Base-by-base conservation (phyloP, 2,113 vertebrate genomes). In the Cercocebus atys region DNA sequence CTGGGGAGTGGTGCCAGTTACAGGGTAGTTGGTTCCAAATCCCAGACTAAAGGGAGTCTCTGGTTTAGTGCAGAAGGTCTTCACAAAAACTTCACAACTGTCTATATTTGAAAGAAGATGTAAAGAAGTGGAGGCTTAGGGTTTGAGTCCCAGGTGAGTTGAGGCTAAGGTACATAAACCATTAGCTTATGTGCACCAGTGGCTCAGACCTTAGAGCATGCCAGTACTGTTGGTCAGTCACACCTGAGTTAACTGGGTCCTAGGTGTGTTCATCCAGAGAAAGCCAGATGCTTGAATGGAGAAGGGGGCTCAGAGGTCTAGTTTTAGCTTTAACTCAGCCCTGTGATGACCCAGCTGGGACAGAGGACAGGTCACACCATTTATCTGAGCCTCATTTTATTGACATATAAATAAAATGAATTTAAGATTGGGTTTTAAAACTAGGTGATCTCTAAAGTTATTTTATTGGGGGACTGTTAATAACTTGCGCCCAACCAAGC, bases 1-100 rank as follows among this genome's bases (percentile, higher is more conserved):
- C 89, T 76, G 27, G 68, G 72, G 59, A 95, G 88, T 90, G 73
- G 93, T 79, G 80, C 95, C 43, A 68, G 43, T 45, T 32, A 57
- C 9, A 55, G 13, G 17, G 76, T 43, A 45, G 55, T 79, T 76
- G 43, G 50, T 94, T 76, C 50, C 52, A 68, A 80, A 88, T 47
- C 50, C 40, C 52, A 79, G 61, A 95, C 64, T 45, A 55, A 72
- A 92, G 45, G 52, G 50, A 43, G 9, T 35, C 45, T 18, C 35
- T 81, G 75, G 17, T 72, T 93, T 27, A 59, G 61, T 38, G 18
- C 12, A 64, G 80, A 83, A 88, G 10, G 47, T 78, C 76, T 73
- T 82, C 43, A n/a, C 20, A 64, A 17, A 83, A 40, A 2, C 0
- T 81, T 38, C 35, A 20, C 17, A 85, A 87, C 57, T 59, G 70